These are phyloP conservation scores for Trochalopteron elliotii DNA, from an alignment of 2,113 vertebrate genomes.

Conservation along the genomic window DNA sequence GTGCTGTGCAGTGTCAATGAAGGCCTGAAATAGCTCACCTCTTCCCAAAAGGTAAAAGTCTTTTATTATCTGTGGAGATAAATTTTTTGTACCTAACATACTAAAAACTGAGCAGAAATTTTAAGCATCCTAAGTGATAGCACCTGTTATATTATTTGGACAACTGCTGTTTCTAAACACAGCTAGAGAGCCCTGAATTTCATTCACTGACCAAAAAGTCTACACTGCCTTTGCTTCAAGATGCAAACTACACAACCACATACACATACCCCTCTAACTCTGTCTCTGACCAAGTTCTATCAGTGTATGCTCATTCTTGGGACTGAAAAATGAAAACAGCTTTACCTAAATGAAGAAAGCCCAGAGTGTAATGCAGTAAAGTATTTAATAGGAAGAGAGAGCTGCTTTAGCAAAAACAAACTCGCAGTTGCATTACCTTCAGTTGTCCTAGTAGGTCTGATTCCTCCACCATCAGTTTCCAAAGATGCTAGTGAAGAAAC, in stretches of 20 bases:
- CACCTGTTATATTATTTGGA: background rate
- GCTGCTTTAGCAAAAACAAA: background rate
- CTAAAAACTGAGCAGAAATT: background rate
- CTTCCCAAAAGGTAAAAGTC: constrained; percentile 97
- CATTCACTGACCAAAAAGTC: background rate
- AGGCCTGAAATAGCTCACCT: constrained; percentile 96
- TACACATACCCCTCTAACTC: background rate
- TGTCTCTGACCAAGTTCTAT: background rate
- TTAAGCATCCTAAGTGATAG: background rate
- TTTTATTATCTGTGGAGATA: constrained; percentile 88
- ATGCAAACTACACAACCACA: background rate
- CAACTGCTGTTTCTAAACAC: background rate
- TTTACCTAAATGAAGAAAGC: background rate
- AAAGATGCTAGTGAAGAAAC: constrained; percentile 84
- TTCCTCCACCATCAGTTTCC: constrained; percentile 98
- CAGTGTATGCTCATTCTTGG: background rate
- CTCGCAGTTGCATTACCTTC: constrained; percentile 81
- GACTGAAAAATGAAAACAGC: background rate
- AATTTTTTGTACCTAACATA: background rate
- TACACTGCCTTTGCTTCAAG: background rate
- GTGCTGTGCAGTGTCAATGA: constrained; percentile 95
- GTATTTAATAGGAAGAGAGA: background rate
- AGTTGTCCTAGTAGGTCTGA: constrained; percentile 93
- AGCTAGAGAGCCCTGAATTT: background rate
- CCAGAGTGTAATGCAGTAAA: background rate